Conservation (phyloP, 2,797 vertebrate species). For the Dermochelys coriacea region DNA sequence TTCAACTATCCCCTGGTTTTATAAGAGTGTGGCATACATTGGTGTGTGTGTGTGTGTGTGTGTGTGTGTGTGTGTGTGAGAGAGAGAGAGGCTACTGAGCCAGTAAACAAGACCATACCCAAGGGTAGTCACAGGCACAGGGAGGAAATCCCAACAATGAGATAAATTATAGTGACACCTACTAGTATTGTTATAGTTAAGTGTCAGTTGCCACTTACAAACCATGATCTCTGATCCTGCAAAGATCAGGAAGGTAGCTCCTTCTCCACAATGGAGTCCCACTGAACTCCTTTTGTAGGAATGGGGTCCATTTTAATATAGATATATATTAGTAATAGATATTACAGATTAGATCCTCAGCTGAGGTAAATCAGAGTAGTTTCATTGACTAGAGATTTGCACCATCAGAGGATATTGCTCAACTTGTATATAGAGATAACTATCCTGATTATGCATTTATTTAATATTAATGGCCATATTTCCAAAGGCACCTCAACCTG, state of each 20-base stretch:
- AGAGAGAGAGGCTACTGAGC: background rate
- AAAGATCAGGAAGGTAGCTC: background rate
- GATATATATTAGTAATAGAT: background rate
- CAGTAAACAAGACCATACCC: background rate
- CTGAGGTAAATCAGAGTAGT: background rate
- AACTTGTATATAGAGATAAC: background rate
- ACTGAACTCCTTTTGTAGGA: conserved; percentile 7
- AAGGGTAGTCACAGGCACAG: background rate
- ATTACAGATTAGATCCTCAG: background rate
- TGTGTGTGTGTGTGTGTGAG: background rate
- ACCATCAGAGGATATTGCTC: background rate
- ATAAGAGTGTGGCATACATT: background rate
- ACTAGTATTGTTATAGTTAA: background rate
- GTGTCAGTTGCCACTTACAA: background rate
- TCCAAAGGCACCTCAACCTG: background rate
- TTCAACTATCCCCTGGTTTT: background rate
- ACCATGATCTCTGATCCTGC: accelerated
- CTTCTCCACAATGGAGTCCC: background rate
- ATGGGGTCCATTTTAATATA: background rate
- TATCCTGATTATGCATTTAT: background rate
- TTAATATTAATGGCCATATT: background rate
- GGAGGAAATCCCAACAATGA: conserved; percentile 11
- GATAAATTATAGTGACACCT: conserved; percentile 1
- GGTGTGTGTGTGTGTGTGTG: accelerated
- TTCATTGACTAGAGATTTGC: background rate